A percentile compares a stretch with the other conserved stretches of the same genome.
Conservation (phyloP, 2,113 vertebrate genomes). For the Craseonycteris thonglongyai region DNA sequence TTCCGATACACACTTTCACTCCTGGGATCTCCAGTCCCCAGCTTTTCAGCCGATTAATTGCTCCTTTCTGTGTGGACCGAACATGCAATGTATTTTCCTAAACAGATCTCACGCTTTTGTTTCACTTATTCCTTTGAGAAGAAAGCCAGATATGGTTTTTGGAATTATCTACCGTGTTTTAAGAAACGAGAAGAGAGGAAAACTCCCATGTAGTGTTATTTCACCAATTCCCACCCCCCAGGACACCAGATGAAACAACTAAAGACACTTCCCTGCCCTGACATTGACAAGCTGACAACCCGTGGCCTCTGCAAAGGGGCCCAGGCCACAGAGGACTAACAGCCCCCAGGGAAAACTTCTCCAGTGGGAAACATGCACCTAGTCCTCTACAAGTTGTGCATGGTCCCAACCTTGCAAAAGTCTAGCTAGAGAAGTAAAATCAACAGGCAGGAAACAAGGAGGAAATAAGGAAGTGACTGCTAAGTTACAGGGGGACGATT, state of each 20-base stretch:
- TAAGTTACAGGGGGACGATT: neutral
- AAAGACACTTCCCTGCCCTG: neutral
- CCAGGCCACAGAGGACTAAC: neutral
- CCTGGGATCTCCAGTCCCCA: neutral
- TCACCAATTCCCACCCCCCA: neutral
- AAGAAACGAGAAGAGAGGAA: neutral
- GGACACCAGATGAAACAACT: neutral
- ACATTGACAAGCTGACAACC: neutral
- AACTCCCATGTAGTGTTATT: neutral
- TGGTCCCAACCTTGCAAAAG: neutral
- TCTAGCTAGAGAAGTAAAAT: neutral
- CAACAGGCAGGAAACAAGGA: neutral
- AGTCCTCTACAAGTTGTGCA: neutral
- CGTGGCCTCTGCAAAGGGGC: fast-evolving
- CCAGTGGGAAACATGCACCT: neutral
- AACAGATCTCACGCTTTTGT: neutral
- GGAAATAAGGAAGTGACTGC: neutral
- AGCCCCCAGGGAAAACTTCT: neutral
- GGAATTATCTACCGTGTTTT: neutral
- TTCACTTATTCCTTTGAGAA: neutral
- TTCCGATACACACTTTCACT: constrained; percentile 26
- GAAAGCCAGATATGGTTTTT: neutral
- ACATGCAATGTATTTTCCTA: neutral
- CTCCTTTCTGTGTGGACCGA: neutral
- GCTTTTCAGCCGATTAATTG: constrained; percentile 53